Evolutionary conservation across 2,113 vertebrate species (phyloP).

Genomic region (Semnornis frantzii): DNA sequence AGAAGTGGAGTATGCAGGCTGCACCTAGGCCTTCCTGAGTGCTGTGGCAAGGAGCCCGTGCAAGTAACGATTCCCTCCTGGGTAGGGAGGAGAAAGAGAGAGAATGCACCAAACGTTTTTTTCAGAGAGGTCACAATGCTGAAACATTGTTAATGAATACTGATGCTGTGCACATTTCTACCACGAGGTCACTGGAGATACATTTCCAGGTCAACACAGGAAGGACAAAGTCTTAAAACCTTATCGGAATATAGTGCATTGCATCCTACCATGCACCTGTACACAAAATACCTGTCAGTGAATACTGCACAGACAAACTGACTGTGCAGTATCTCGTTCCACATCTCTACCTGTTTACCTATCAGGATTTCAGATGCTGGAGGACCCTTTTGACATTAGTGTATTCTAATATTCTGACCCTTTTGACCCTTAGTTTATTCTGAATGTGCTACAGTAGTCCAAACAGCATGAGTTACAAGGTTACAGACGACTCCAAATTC

Average conservation of each 20-base stretch:
- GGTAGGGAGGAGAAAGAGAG: background rate
- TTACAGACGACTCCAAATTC: background rate
- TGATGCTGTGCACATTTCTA: background rate
- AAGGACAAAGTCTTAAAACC: background rate
- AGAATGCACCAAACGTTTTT: background rate
- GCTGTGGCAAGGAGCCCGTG: background rate
- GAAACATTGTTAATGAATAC: background rate
- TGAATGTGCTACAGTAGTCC: background rate
- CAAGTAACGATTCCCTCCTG: background rate
- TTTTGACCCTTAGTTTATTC: accelerated
- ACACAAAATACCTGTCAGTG: background rate
- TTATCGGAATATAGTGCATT: background rate
- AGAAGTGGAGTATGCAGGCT: background rate
- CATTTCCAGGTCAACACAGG: background rate
- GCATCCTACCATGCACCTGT: background rate
- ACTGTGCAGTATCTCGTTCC: background rate
- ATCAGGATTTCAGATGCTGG: background rate
- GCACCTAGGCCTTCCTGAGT: background rate
- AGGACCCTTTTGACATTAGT: background rate
- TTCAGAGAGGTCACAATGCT: background rate
- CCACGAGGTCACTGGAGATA: background rate
- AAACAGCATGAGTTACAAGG: background rate
- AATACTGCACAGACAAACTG: background rate
- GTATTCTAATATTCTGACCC: no score
- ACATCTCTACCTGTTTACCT: background rate